Base-by-base conservation (phyloP, 35 echinoderm and acorn worm genomes). In the Strongylocentrotus purpuratus region DNA sequence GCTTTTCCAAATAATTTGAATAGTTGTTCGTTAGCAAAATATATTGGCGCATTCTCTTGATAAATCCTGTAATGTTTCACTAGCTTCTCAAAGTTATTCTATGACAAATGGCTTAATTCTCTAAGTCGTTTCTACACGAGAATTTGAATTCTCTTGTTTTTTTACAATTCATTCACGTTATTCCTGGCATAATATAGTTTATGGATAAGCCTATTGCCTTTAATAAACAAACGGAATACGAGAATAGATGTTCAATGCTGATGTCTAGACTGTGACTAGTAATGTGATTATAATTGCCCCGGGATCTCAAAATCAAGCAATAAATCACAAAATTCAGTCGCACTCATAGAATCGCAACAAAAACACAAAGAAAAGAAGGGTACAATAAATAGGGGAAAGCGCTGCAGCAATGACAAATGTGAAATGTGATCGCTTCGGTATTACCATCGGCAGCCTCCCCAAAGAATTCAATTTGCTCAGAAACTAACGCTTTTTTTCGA, bases 381-480 rank as follows among this genome's bases (percentile, higher is more conserved):
- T 7, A 78, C 65, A 78, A 78, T 5, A 7, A 3, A 78, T 22
- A 78, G 65, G 65, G 65, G 65, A 78, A n/a, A 78, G 65, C 65
- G 65, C n/a, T n/a, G n/a, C 65, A 78, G 20, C 20, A 78, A 78
- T 78, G 65, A 78, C 65, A 78, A 78, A 78, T 78, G 65, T n/a
- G 65, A 78, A 78, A 78, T 78, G 28, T 78, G 65, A 78, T 78
- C 65, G 22, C 2, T 0, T 28, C 28, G 65, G 0, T 78, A 78
- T 78, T 78, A 78, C 65, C 65, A 78, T 22, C 65, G 65, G 65
- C 65, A 28, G 25, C 65, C 25, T 78, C 65, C 65, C 65, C n/a
- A 78, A n/a, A 78, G 65, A 78, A 78, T 78, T 78, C 65, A 78
- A 78, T 78, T 78, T 78, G 65, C n/a, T 78, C 65, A 78, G 65